Conservation (phyloP, 1,140 invertebrate species). For the Sarcophaga bullata region DNA sequence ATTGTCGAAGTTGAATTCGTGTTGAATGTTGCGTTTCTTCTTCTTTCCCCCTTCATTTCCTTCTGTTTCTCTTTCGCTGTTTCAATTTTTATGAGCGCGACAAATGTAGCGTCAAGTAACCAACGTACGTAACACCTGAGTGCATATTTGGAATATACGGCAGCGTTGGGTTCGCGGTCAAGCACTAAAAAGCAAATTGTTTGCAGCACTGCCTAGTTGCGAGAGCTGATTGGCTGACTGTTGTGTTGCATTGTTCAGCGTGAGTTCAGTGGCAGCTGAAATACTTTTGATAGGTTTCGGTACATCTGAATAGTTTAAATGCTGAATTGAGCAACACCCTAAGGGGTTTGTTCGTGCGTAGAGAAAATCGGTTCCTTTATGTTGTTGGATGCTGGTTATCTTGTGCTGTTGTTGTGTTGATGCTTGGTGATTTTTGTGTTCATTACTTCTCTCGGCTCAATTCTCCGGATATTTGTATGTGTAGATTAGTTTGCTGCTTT, state of each 20-base stretch:
- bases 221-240: neutral
- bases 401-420: neutral
- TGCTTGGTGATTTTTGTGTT: neutral
- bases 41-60: no score
- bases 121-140: slow-evolving; percentile 33
- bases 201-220: neutral
- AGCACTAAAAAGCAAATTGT: slow-evolving; percentile 20
- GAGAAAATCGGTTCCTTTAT: slow-evolving; percentile 17
- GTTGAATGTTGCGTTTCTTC: no score
- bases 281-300: neutral
- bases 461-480: slow-evolving; percentile 17
- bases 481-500: neutral
- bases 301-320: neutral
- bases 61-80: neutral
- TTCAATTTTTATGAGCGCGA: neutral
- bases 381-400: neutral
- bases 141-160: neutral
- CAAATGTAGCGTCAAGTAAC: slow-evolving; percentile 31
- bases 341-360: slow-evolving; percentile 36
- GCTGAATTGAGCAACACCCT: neutral
- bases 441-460: neutral
- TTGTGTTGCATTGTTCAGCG: no score
- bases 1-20: no score
- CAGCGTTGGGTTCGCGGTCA: slow-evolving; percentile 3
- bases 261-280: neutral